phyloP scores from a whole-genome alignment of 2,888 invertebrate species.

The Caenorhabditis japonica region DNA sequence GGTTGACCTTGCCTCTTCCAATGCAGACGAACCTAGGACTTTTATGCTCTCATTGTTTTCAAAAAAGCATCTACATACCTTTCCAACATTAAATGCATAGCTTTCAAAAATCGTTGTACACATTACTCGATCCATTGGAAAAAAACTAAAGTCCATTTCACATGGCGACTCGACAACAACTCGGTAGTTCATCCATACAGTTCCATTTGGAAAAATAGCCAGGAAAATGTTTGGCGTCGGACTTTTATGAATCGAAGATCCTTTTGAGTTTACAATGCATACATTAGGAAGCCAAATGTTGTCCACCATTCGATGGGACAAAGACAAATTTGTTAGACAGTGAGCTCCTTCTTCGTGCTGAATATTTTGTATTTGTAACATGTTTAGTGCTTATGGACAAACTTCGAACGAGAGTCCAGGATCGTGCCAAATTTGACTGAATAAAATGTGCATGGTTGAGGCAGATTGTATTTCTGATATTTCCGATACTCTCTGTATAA shows the following conservation, averaged over 20 bases:
- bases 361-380: conserved; percentile 29
- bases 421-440: conserved; percentile 77
- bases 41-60: background rate
- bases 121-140: conserved; percentile 75
- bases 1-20: conserved; percentile 74
- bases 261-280: conserved; percentile 71
- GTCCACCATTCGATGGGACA: conserved; percentile 74
- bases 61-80: conserved; percentile 21
- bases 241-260: conserved; percentile 71
- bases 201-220: conserved; percentile 77
- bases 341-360: conserved; percentile 75
- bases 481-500: conserved; percentile 70
- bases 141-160: conserved; percentile 75
- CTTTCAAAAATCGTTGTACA: conserved; percentile 76
- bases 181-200: conserved; percentile 74
- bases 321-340: conserved; percentile 75
- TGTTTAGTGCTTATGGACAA: too few relatives aligned
- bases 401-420: conserved; percentile 75
- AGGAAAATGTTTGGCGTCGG: conserved; percentile 77
- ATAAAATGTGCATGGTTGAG: conserved; percentile 75
- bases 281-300: conserved; percentile 76
- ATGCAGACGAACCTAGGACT: conserved; percentile 68
- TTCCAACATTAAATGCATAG: conserved; percentile 77
- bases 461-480: conserved; percentile 67
- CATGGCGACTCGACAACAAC: conserved; percentile 75